Evolutionary conservation across 2,113 vertebrate genomes (phyloP), one percentile per base, ranked within the genome.

Genomic region (Cololabis saira): DNA sequence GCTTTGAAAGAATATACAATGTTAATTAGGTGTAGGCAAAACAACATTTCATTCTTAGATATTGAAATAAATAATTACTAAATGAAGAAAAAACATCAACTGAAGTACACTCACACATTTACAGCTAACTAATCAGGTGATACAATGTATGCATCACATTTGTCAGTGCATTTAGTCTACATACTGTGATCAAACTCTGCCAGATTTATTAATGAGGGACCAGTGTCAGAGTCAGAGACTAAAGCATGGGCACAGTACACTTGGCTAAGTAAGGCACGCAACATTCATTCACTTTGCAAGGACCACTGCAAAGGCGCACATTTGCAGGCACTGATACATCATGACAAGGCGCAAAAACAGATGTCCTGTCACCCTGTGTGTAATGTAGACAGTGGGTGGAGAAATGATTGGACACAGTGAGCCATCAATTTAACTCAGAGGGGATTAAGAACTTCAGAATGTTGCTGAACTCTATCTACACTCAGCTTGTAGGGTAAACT

Each of bases 331-430:
- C 14, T 62, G 70, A 66, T 22, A 40, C 62, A 70, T 64, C 71
- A 52, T 55, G 68, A 81, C 16, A 45, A 58, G 60, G 41, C 67
- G 45, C 8, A 15, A 62, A 82, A 75, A 69, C 84, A 89, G 87
- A 83, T 87, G 89, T 65, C 68, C 71, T 44, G 72, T 83, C 85
- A 55, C 58, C 57, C 84, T 73, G 83, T 84, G 74, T 85, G 81
- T 85, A 83, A 87, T 71, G 55, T 12, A 53, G 89, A 86, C 81
- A 74, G 81, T 17, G 80, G 80, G 81, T 82, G 86, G 79, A 85
- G 83, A 88, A 89, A 83, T 61, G 74, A 89, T 87, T 89, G 62
- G 87, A 85, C 4, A 78, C 89, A 89, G 81, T 71, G 68, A 70
- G 67, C 57, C 67, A 71, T 77, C 71, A 49, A 55, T 63, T 79